A percentile compares a stretch with the other conserved stretches of the same genome.
These are phyloP conservation scores for Pteromalus puparum DNA, from an alignment of 1,140 invertebrate genomes.

Conservation along the genomic window DNA sequence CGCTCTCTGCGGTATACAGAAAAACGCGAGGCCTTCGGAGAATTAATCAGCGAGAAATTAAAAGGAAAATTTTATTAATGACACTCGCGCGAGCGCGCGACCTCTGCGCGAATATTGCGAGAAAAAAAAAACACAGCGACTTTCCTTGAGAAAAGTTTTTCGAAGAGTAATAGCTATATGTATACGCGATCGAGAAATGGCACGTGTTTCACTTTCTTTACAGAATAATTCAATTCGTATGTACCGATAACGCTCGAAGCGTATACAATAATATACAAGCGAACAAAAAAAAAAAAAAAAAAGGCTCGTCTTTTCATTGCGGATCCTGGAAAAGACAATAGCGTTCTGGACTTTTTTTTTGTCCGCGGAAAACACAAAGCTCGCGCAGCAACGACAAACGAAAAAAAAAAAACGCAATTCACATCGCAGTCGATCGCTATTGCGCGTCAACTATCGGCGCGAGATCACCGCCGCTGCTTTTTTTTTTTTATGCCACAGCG, in stretches of 20 bases:
- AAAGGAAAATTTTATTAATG: constrained; percentile 1
- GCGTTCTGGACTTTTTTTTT: constrained; percentile 31
- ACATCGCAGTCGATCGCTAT: constrained; percentile 22
- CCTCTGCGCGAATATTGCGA: background rate
- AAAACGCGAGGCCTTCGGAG: background rate
- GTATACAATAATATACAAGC: no score
- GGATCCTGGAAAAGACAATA: constrained; percentile 35
- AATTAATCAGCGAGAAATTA: background rate
- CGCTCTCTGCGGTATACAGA: background rate
- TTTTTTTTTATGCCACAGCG: background rate
- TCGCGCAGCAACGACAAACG: background rate
- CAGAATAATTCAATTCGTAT: no score
- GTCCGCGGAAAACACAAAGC: constrained; percentile 9
- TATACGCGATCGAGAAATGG: no score
- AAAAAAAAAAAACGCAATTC: constrained; percentile 37
- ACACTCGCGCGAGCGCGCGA: background rate
- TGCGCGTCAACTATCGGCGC: constrained; percentile 25
- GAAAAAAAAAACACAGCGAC: no score
- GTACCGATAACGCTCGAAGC: no score
- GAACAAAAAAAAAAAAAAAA: background rate
- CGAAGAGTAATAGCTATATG: no score
- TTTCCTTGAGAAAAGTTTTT: no score
- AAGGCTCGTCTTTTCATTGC: constrained; percentile 31
- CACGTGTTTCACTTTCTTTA: no score
- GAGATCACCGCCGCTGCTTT: background rate